Evolutionary conservation across 2,888 invertebrate genomes (phyloP).

Genomic region (Sialis lutaria): DNA sequence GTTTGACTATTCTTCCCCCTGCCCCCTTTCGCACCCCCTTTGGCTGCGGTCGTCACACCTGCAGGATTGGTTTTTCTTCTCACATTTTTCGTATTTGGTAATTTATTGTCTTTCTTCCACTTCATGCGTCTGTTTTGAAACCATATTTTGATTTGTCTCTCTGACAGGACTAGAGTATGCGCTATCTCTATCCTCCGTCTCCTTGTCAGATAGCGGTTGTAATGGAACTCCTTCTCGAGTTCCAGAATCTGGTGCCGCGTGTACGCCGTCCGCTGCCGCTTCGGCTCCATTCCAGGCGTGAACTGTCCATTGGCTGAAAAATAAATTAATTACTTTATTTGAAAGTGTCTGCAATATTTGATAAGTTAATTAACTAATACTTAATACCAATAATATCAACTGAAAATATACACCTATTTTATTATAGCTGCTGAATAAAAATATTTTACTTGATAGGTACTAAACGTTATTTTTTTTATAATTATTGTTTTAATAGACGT

Average conservation of each 20-base stretch:
- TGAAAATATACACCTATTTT: no score
- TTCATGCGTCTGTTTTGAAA: conserved; percentile 76
- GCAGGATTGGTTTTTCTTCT: conserved; percentile 61
- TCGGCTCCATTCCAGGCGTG: conserved; percentile 88
- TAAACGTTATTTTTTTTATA: no score
- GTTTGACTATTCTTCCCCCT: conserved; percentile 21
- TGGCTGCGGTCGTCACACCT: conserved; percentile 42
- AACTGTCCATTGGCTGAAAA: conserved; percentile 67
- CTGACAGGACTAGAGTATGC: conserved; percentile 83
- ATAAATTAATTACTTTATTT: no score
- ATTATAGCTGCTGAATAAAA: no score
- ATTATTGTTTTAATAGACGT: no score
- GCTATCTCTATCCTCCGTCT: conserved; percentile 94
- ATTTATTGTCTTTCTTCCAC: conserved; percentile 76
- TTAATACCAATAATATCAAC: no score
- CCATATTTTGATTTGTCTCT: conserved; percentile 82
- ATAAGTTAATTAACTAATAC: no score
- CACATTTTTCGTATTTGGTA: conserved; percentile 66
- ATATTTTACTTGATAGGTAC: no score
- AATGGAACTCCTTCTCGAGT: conserved; percentile 95
- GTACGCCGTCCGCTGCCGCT: conserved; percentile 91
- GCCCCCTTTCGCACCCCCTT: conserved; percentile 15
- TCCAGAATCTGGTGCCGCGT: conserved; percentile 96
- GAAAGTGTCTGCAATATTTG: no score
- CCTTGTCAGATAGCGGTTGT: conserved; percentile 89